phyloP scores from a whole-genome alignment of 2,797 vertebrate species.

The Arremon aurantiirostris region DNA sequence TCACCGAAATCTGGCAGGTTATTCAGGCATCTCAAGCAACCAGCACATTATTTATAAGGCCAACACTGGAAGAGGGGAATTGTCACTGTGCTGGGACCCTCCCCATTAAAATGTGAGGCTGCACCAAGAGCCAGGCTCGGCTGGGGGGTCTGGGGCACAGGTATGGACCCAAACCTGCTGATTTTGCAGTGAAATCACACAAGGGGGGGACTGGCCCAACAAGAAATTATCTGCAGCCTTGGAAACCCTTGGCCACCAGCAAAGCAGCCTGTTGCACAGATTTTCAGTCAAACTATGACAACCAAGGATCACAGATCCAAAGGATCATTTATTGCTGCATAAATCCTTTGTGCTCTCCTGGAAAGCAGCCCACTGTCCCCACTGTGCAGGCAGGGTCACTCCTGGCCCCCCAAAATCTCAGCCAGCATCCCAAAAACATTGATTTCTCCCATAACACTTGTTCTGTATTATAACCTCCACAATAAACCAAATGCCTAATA shows the following conservation, averaged over 20 bases:
- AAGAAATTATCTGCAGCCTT: background rate
- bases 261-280: too few relatives aligned
- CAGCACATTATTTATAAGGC: background rate
- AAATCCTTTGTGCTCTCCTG: background rate
- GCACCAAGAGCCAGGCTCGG: background rate
- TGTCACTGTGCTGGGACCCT: background rate
- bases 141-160: background rate
- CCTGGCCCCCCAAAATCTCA: background rate
- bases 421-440: rapidly evolving
- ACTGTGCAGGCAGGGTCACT: background rate
- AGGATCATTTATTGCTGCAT: background rate
- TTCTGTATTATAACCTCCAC: background rate
- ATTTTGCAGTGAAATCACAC: background rate
- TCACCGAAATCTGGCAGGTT: background rate
- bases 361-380: background rate
- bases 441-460: rapidly evolving
- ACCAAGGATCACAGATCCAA: background rate
- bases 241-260: background rate
- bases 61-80: background rate
- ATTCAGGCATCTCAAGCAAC: background rate
- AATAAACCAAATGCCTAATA: background rate
- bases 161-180: background rate
- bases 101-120: background rate
- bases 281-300: background rate
- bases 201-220: background rate